Base-by-base conservation (phyloP, 2,797 vertebrate species). In the Sebastes oblongus region DNA sequence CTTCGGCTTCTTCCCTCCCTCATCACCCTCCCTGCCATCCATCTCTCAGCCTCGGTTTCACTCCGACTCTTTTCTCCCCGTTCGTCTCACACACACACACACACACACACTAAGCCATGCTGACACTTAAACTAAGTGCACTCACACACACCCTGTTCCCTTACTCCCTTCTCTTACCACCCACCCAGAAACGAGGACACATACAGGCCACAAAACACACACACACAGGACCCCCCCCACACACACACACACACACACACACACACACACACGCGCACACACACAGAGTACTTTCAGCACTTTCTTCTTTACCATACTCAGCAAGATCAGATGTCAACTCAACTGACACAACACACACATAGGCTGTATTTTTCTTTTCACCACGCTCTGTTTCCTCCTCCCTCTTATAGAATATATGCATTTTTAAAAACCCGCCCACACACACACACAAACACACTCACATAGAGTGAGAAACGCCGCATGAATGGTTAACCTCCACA, bases 101-200 rank as follows among this genome's bases (percentile, higher is more conserved):
- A 90, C 92, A 92, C 86, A 29, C 27, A 91, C 30, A 83, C 39
- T 11, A 69, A 85, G 85, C 83, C 87, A 68, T 89, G 88, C 90
- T 89, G 91, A 93, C 90, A 92, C 91, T 91, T 90, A 93, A 85
- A 86, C 88, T 93, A 93, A 93, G 89, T 91, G 90, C 93, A 94
- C 88, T 90, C 92, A 89, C 90, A 88, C 93, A 90, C 91, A 92
- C 86, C 78, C 83, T 83, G 86, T 88, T 90, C 88, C 89, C 90
- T 86, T 78, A 81, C 88, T 94, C 85, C 87, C 88, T 90, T 81
- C 78, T 89, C 81, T 85, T 90, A 87, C 93, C 94, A 93, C 95
- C 92, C 94, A 95, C 94, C 91, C 88, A 91, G 91, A 94, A 91
- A 92, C 36, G 66, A 91, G 90, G 90, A 93, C 92, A 90, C 88